phyloP scores from a whole-genome alignment of 2,888 invertebrate genomes.

The Phragmatobia fuliginosa region DNA sequence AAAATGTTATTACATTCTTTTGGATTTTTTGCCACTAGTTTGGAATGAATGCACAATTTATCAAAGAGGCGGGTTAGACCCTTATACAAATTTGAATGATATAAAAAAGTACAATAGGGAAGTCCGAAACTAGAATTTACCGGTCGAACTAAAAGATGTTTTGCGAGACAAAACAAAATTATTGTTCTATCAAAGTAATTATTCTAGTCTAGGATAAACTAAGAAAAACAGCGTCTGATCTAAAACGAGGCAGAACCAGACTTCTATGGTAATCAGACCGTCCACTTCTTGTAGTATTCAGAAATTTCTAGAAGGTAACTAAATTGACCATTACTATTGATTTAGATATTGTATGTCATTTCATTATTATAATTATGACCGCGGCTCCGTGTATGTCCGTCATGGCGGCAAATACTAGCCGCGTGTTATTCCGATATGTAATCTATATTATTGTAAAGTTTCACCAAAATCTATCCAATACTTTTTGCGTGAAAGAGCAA shows the following conservation, averaged over 20 bases:
- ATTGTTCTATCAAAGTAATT: neutral
- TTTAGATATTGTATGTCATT: neutral
- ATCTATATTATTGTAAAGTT: too few relatives aligned
- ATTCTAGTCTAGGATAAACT: neutral
- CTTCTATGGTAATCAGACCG: neutral
- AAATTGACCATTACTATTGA: neutral
- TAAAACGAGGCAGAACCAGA: neutral
- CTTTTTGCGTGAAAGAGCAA: too few relatives aligned
- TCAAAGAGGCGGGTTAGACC: neutral
- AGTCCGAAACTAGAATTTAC: neutral
- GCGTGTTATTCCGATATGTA: too few relatives aligned
- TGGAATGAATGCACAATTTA: neutral
- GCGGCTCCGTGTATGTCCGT: too few relatives aligned
- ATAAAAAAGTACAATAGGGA: neutral
- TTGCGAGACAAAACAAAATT: neutral
- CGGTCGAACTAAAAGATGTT: neutral
- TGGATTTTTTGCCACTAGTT: too few relatives aligned
- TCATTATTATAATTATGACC: too few relatives aligned
- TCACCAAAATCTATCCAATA: too few relatives aligned
- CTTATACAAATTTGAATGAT: neutral
- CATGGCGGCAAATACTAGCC: too few relatives aligned
- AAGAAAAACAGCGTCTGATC: neutral
- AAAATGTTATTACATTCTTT: too few relatives aligned
- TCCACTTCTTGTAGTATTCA: neutral
- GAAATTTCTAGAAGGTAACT: neutral